phyloP scores from a whole-genome alignment of 2,888 invertebrate species.

The Polydrusus cervinus region DNA sequence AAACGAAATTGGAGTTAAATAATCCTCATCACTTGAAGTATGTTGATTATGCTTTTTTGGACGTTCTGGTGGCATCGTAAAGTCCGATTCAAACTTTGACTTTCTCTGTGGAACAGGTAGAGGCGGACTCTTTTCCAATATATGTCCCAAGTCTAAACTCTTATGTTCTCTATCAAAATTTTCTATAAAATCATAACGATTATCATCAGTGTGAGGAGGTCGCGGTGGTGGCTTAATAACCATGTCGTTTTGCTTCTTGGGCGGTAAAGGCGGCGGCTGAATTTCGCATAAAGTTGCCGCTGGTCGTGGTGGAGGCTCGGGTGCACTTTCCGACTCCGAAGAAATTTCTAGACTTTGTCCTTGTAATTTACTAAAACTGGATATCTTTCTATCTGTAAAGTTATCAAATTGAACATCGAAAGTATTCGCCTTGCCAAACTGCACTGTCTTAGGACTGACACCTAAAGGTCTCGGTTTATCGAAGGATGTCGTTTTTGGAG shows the following conservation, averaged over 20 bases:
- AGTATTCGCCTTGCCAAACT: conserved; percentile 59
- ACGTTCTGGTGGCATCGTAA: conserved; percentile 69
- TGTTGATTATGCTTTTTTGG: conserved; percentile 66
- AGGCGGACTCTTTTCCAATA: conserved; percentile 73
- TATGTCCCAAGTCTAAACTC: conserved; percentile 60
- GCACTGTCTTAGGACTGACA: conserved; percentile 55
- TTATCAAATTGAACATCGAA: conserved; percentile 56
- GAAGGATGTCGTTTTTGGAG: conserved; percentile 58
- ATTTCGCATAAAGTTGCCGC: conserved; percentile 75
- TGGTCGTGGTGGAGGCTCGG: conserved; percentile 81
- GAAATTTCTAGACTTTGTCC: conserved; percentile 68
- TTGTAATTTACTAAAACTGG: conserved; percentile 54
- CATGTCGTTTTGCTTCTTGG: conserved; percentile 79
- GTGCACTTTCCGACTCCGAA: conserved; percentile 72
- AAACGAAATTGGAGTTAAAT: conserved; percentile 76
- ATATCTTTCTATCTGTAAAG: conserved; percentile 3
- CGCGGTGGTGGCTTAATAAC: conserved; percentile 78
- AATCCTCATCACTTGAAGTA: conserved; percentile 75
- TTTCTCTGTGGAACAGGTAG: conserved; percentile 77
- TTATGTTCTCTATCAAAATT: conserved; percentile 68
- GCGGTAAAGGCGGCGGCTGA: conserved; percentile 83
- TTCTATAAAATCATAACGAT: conserved; percentile 75
- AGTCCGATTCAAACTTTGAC: conserved; percentile 72
- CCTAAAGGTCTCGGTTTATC: conserved; percentile 12
- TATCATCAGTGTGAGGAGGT: conserved; percentile 76